A percentile compares a stretch with the other conserved stretches of the same genome.
Conservation (phyloP, 1,140 invertebrate genomes). For the Mamestra configurata region DNA sequence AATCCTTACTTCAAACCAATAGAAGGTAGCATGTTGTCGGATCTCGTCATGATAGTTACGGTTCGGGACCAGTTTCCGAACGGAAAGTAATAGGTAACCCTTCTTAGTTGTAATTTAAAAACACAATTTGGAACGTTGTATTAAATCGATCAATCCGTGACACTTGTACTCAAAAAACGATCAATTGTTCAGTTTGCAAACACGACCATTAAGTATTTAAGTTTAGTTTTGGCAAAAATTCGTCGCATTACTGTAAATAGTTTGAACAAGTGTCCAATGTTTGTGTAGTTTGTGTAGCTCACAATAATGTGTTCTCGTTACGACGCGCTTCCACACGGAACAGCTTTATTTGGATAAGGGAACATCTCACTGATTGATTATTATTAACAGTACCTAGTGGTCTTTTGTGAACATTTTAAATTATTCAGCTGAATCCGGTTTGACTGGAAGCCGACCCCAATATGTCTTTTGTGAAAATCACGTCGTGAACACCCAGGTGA, state of each 20-base stretch:
- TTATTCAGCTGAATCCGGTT: no score
- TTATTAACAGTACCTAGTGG: no score
- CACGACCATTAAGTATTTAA: not conserved
- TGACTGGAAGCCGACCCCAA: no score
- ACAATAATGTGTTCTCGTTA: not conserved
- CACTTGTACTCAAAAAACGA: not conserved
- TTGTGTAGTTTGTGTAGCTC: constrained; percentile 24
- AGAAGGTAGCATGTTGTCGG: no score
- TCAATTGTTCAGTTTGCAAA: not conserved
- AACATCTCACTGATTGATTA: no score
- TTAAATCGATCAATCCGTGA: not conserved
- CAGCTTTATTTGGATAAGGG: not conserved
- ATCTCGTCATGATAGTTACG: no score
- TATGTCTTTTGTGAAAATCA: no score
- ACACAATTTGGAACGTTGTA: not conserved
- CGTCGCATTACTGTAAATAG: not conserved
- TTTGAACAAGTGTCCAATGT: constrained; percentile 16
- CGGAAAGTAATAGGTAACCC: no score
- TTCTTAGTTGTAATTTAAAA: not conserved
- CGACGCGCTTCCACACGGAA: not conserved
- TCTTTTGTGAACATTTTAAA: no score
- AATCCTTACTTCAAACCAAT: no score
- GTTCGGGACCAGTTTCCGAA: no score
- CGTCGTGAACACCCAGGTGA: no score
- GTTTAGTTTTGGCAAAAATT: constrained; percentile 2